These are phyloP conservation scores for Gymnorhina tibicen DNA, from an alignment of 2,113 vertebrate species.

Conservation along the genomic window DNA sequence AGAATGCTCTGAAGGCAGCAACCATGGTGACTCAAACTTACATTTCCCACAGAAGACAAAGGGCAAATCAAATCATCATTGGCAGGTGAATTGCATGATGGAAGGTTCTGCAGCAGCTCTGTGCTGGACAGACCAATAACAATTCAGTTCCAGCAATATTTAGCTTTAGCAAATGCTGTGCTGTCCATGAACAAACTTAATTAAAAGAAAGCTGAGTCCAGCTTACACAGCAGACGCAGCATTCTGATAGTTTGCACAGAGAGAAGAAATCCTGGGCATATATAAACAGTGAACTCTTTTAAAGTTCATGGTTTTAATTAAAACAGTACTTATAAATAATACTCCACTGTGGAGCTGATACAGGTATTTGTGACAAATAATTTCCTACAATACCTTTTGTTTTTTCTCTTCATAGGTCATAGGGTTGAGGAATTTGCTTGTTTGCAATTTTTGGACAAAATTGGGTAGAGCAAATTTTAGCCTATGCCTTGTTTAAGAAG, in stretches of 20 bases:
- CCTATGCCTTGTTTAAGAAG: not conserved
- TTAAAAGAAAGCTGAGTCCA: slow-evolving; percentile 45
- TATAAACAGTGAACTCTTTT: slow-evolving; percentile 11
- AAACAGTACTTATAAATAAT: not conserved
- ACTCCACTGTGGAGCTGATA: not conserved
- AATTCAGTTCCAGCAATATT: not conserved
- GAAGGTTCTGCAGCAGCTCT: slow-evolving; percentile 6
- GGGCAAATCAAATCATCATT: slow-evolving; percentile 24
- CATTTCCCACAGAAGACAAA: not conserved
- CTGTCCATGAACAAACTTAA: slow-evolving; percentile 36
- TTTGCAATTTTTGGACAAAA: not conserved
- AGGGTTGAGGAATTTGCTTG: not conserved
- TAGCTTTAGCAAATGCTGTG: slow-evolving; percentile 38
- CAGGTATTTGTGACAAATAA: not conserved
- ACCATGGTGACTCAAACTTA: not conserved
- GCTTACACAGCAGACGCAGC: not conserved
- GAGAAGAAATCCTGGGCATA: not conserved
- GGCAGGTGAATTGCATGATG: slow-evolving; percentile 7
- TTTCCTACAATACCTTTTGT: not conserved
- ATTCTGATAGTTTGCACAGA: slow-evolving; percentile 10
- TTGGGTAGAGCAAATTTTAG: not conserved
- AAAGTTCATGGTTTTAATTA: slow-evolving; percentile 52
- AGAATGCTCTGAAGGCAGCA: not conserved
- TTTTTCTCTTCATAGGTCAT: not conserved
- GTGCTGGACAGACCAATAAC: not conserved